These are phyloP conservation scores for Omphaloscelis lunosa DNA, from an alignment of 2,888 invertebrate species.

Conservation along the genomic window DNA sequence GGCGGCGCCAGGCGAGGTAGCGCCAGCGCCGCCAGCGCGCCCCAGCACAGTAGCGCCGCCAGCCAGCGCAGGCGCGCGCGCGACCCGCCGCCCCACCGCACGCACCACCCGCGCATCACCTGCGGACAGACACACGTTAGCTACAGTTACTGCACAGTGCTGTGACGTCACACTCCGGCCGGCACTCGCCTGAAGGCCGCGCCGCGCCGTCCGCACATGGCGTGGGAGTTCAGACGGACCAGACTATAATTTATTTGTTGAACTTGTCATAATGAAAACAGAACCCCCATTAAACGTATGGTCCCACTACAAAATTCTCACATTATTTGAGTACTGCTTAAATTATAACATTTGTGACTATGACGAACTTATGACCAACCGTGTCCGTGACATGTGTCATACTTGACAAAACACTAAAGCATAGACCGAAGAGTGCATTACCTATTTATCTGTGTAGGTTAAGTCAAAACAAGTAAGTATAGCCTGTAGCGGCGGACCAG, in stretches of 20 bases:
- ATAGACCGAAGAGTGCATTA: neutral
- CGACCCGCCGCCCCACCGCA: slow-evolving; percentile 75
- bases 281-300: slow-evolving; percentile 42
- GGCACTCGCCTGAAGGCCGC: slow-evolving; percentile 31
- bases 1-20: slow-evolving; percentile 80
- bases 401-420: neutral
- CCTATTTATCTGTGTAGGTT: neutral
- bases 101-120: slow-evolving; percentile 85
- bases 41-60: slow-evolving; percentile 85
- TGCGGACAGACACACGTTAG: slow-evolving; percentile 67
- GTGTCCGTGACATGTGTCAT: slow-evolving; percentile 26
- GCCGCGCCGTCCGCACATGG: slow-evolving; percentile 41
- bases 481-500: neutral
- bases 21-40: slow-evolving; percentile 80
- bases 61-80: slow-evolving; percentile 84
- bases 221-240: neutral
- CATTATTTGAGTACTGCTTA: slow-evolving; percentile 37
- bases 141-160: neutral
- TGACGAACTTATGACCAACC: neutral
- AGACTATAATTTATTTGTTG: slow-evolving; percentile 42
- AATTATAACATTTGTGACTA: slow-evolving; percentile 12
- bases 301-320: slow-evolving; percentile 30
- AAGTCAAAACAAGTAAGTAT: neutral
- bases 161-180: neutral
- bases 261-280: slow-evolving; percentile 35